Conservation (phyloP, 2,113 vertebrate species). For the rabbit (Oryctolagus cuniculus) region DNA sequence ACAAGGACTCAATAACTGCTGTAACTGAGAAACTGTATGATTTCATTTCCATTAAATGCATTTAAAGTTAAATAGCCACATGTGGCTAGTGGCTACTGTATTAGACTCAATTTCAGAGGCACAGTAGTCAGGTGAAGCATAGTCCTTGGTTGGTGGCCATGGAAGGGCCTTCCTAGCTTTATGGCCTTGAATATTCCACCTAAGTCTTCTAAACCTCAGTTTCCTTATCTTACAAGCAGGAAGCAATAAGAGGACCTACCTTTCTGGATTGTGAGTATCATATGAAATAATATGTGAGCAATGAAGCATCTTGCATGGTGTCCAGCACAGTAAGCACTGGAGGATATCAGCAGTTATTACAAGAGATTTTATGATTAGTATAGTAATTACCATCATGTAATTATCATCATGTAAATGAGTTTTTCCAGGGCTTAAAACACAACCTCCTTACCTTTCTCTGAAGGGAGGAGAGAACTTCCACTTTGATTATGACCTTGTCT, state of each 20-base stretch:
- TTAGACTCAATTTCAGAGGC: background rate
- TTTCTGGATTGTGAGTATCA: background rate
- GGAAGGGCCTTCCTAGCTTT: background rate
- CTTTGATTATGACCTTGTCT: no score
- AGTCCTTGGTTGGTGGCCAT: background rate
- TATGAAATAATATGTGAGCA: background rate
- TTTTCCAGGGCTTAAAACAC: background rate
- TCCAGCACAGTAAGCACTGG: background rate
- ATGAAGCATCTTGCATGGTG: background rate
- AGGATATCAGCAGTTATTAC: background rate
- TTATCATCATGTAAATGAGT: background rate
- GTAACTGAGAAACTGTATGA: background rate
- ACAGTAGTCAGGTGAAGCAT: background rate
- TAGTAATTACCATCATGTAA: background rate
- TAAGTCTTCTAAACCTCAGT: background rate
- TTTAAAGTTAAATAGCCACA: conserved; percentile 39
- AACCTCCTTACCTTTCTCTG: background rate
- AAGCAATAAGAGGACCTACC: background rate
- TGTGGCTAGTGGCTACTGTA: background rate
- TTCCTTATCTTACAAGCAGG: background rate
- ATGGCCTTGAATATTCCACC: background rate
- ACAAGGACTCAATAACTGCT: background rate
- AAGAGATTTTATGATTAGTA: background rate
- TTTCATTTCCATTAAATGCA: conserved; percentile 24
- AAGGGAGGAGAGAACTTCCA: no score